phyloP scores from a whole-genome alignment of 2,113 vertebrate genomes.

The Eclectus roratus region DNA sequence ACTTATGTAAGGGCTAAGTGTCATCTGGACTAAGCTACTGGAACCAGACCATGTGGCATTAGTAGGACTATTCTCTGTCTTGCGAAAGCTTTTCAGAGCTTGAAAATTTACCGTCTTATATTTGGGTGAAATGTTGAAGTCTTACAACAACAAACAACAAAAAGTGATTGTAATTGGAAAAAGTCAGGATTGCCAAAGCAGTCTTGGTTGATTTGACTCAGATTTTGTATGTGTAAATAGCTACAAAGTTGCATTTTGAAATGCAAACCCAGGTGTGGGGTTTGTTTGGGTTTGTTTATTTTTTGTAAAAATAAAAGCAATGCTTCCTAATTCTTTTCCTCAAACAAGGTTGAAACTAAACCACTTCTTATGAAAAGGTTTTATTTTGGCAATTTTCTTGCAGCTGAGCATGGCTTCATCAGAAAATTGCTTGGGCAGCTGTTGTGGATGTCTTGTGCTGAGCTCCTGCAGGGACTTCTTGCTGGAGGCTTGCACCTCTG shows the following conservation, averaged over 20 bases:
- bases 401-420: neutral
- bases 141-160: neutral
- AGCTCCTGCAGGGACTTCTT: neutral
- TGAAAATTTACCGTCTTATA: neutral
- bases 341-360: neutral
- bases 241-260: neutral
- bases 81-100: neutral
- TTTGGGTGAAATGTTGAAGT: neutral
- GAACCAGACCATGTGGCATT: neutral
- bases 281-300: neutral
- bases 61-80: neutral
- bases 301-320: neutral
- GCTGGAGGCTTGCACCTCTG: neutral
- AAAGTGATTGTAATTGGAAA: neutral
- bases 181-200: neutral
- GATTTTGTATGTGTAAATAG: neutral
- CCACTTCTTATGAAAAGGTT: neutral
- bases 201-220: neutral
- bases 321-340: neutral
- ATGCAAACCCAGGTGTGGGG: neutral
- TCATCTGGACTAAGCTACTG: neutral
- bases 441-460: neutral
- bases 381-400: neutral
- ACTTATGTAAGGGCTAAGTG: neutral
- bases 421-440: neutral